Evolutionary conservation across 2,888 invertebrate genomes (phyloP).

Genomic region (Tiliacea citrago): DNA sequence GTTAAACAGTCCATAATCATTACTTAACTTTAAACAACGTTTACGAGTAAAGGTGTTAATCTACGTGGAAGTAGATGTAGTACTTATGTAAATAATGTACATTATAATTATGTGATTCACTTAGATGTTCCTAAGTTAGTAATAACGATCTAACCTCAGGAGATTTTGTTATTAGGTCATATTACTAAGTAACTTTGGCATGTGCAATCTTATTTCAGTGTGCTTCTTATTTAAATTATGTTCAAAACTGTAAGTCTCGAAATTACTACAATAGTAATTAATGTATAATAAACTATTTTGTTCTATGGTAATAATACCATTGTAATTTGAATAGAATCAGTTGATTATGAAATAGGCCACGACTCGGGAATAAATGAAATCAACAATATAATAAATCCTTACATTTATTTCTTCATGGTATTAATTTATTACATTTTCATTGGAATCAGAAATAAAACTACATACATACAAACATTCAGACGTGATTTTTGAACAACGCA

Average conservation of each 20-base stretch:
- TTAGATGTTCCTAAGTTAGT: slow-evolving; percentile 82
- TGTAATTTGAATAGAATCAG: slow-evolving; percentile 47
- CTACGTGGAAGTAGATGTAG: slow-evolving; percentile 71
- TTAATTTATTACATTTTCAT: slow-evolving; percentile 82
- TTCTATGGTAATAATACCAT: slow-evolving; percentile 51
- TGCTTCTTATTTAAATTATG: slow-evolving; percentile 50
- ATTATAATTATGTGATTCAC: slow-evolving; percentile 83
- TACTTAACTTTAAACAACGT: no score
- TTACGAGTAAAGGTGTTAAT: no score
- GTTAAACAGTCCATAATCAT: no score
- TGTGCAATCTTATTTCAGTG: slow-evolving; percentile 35
- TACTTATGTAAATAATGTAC: slow-evolving; percentile 87
- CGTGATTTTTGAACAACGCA: slow-evolving; percentile 83
- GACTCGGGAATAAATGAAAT: slow-evolving; percentile 82
- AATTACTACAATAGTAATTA: slow-evolving; percentile 52
- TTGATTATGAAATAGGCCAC: slow-evolving; percentile 47
- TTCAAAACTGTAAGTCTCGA: slow-evolving; percentile 34
- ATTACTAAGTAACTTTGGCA: slow-evolving; percentile 44
- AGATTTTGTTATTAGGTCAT: slow-evolving; percentile 68
- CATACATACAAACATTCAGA: slow-evolving; percentile 83
- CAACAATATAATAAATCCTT: slow-evolving; percentile 83
- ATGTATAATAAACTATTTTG: slow-evolving; percentile 43
- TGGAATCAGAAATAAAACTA: slow-evolving; percentile 85
- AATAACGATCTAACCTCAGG: slow-evolving; percentile 61
- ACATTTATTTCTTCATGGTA: slow-evolving; percentile 83